A percentile compares a stretch with the other conserved stretches of the same genome.
Conservation (phyloP, 2,888 invertebrate species). For the Arenicola marina region DNA sequence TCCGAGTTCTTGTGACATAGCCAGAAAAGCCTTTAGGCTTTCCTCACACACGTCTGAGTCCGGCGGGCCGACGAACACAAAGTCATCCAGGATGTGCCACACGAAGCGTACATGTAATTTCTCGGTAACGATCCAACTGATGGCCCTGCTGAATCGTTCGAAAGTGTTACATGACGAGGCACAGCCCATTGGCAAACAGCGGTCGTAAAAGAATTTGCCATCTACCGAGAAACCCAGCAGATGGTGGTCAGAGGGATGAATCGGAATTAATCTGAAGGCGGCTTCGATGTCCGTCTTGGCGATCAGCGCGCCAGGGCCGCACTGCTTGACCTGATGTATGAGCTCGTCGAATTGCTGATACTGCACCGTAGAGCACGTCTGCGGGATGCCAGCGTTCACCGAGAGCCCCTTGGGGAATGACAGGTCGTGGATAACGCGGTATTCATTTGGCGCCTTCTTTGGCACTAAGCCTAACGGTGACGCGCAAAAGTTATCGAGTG, state of each 20-base stretch:
- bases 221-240: background rate
- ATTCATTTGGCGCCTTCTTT: background rate
- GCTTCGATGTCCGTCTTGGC: conserved; percentile 1
- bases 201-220: background rate
- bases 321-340: background rate
- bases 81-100: background rate
- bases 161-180: background rate
- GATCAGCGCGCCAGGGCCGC: background rate
- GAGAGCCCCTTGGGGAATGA: background rate
- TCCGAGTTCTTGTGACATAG: background rate
- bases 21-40: background rate
- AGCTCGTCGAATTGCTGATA: background rate
- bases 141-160: background rate
- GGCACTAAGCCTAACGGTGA: background rate
- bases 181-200: conserved; percentile 3
- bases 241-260: background rate
- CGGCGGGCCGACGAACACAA: background rate
- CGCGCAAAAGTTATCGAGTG: background rate
- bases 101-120: background rate
- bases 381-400: background rate
- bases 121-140: background rate
- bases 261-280: background rate
- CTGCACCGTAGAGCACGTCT: background rate
- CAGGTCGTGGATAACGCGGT: background rate
- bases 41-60: background rate